Evolutionary conservation across 2,888 invertebrate genomes (phyloP), one percentile per base, ranked within the genome.

Genomic region (Agrypnus murinus): DNA sequence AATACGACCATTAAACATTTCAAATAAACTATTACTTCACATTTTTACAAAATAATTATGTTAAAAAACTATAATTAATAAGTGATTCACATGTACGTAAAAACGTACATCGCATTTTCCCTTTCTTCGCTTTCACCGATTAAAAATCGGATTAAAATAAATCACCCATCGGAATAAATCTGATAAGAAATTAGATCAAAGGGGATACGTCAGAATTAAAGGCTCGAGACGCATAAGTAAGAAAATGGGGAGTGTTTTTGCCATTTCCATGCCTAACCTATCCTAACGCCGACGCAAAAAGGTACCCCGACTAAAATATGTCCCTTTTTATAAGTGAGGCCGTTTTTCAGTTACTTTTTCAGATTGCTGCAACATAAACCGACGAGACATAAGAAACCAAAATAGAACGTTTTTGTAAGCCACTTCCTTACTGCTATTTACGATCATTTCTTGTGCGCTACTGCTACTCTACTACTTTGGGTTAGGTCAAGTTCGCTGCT

Each of bases 381-480:
- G 71, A 67, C 71, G 71, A 71, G 72, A 68, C 69, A 72, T 69
- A 83, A 81, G 82, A 82, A 83, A 82, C 82, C 83, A 82, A 83
- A 83, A 83, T 82, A 83, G 80, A 82, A 77, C 82, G 82, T 83
- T 83, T 83, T 83, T 83, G 82, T 73, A 60, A 46, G 58, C 71
- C 71, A 71, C 73, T 73, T 73, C 71, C 73, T 72, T 69, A 71
- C 73, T 64, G 68, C 73, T 73, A 71, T 73, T 73, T 71, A 73
- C 71, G 73, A 71, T 71, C 73, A 68, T 68, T 71, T 68, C 71
- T 71, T 71, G 71, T 58, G 63, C 71, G 57, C 34, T 65, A 64
- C 65, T 64, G 45, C 62, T 60, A 17, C 17, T 46, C 62, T 60
- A 17, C 17, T 46, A 43, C 48, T 67, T 69, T 64, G 67, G 63